phyloP scores from a whole-genome alignment of 2,797 vertebrate genomes.

The Schizopygopsis malacanthus region DNA sequence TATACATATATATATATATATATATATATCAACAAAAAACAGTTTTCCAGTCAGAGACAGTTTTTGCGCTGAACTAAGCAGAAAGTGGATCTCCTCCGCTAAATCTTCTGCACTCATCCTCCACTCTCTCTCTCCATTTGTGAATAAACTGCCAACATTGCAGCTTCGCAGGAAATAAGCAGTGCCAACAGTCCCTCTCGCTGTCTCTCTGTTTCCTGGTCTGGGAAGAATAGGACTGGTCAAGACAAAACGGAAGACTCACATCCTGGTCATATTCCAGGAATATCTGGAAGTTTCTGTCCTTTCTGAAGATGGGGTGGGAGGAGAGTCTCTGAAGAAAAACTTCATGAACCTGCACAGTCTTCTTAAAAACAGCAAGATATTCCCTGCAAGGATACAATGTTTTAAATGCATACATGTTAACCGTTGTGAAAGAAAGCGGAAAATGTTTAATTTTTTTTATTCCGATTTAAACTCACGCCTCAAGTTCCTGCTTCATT shows the following conservation, averaged over 20 bases:
- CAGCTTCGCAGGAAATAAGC: constrained; percentile 56
- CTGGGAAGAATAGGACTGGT: constrained; percentile 70
- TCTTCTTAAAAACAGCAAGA: constrained; percentile 98
- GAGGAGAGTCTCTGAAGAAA: constrained; percentile 92
- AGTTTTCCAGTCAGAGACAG: background rate
- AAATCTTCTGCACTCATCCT: constrained; percentile 31
- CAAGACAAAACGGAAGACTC: constrained; percentile 73
- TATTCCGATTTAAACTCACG: constrained; percentile 79
- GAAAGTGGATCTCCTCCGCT: constrained; percentile 63
- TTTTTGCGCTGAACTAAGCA: constrained; percentile 74
- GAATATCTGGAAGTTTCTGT: constrained; percentile 97
- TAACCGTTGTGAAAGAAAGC: background rate
- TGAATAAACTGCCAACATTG: constrained; percentile 46
- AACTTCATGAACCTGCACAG: constrained; percentile 95
- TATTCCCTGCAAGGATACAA: constrained; percentile 78
- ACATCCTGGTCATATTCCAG: constrained; percentile 98
- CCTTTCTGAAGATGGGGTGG: constrained; percentile 92
- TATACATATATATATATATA: background rate
- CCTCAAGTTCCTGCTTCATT: constrained; percentile 98
- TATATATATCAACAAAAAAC: constrained; percentile 1
- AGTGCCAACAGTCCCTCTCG: constrained; percentile 14
- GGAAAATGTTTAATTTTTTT: background rate
- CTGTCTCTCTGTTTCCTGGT: constrained; percentile 56
- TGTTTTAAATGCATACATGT: background rate
- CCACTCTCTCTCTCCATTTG: constrained; percentile 19